These are phyloP conservation scores for Hypomecis atomaria DNA, from an alignment of 2,888 invertebrate genomes.

Conservation along the genomic window DNA sequence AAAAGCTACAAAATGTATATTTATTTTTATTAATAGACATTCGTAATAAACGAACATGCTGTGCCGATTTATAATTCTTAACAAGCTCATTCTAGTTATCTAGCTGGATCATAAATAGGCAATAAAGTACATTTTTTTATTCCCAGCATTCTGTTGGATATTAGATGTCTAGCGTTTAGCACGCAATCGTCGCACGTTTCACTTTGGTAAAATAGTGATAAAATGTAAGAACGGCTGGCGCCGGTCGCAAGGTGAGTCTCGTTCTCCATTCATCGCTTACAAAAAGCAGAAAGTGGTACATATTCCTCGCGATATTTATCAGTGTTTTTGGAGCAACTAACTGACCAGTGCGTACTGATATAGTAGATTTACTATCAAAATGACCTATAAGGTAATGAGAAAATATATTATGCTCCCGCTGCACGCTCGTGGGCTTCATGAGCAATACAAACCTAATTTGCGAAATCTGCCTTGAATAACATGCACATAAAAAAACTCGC, in stretches of 20 bases:
- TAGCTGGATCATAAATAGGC: constrained; percentile 18
- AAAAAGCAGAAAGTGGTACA: background rate
- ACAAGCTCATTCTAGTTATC: constrained; percentile 8
- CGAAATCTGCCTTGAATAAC: constrained; percentile 25
- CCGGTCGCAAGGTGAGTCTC: constrained; percentile 17
- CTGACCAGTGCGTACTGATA: no score
- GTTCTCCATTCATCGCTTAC: constrained; percentile 1
- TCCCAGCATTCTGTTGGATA: constrained; percentile 49
- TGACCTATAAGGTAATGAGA: no score
- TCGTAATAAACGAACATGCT: constrained; percentile 1
- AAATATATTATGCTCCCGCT: background rate
- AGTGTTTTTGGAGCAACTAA: background rate
- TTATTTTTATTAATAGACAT: background rate
- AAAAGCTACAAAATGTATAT: no score
- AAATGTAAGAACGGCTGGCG: constrained; percentile 15
- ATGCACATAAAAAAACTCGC: constrained; percentile 45
- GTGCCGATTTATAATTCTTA: constrained; percentile 9
- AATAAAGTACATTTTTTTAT: constrained; percentile 23
- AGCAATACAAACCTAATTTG: constrained; percentile 7
- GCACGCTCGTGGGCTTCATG: constrained; percentile 4
- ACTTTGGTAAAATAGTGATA: constrained; percentile 44
- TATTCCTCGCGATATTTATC: background rate
- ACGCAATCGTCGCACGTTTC: constrained; percentile 53
- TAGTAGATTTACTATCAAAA: no score
- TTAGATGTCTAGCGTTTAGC: constrained; percentile 53